Conservation (phyloP, 2,888 invertebrate species). For the Atrina japonica region DNA sequence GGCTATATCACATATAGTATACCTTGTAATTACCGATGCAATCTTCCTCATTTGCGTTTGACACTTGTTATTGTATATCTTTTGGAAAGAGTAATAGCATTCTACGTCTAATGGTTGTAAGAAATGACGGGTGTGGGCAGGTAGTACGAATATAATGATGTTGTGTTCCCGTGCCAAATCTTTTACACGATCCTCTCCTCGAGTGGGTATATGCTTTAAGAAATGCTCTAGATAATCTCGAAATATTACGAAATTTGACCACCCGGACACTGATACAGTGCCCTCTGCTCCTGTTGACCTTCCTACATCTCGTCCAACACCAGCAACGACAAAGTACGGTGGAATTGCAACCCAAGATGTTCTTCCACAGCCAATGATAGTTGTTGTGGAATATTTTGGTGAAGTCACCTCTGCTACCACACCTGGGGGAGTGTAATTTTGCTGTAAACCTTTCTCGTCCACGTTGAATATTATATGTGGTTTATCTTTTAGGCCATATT, state of each 20-base stretch:
- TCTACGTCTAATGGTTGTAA: slow-evolving; percentile 27
- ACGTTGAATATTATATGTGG: too few species aligned
- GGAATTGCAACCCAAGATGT: slow-evolving; percentile 22
- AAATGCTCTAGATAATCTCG: slow-evolving; percentile 40
- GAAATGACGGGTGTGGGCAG: slow-evolving; percentile 28
- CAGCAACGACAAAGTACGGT: slow-evolving; percentile 48
- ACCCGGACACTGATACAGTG: slow-evolving; percentile 35
- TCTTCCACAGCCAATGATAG: slow-evolving; percentile 21
- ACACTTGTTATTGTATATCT: slow-evolving; percentile 24
- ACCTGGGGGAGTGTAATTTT: too few species aligned
- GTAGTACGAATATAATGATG: slow-evolving; percentile 27
- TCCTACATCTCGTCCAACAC: slow-evolving; percentile 29
- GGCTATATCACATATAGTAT: slow-evolving; percentile 4
- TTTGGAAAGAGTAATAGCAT: slow-evolving; percentile 26
- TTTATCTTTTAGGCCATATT: too few species aligned
- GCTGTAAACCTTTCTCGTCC: too few species aligned
- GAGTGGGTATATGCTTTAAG: slow-evolving; percentile 34
- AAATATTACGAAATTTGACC: slow-evolving; percentile 42
- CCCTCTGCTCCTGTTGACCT: slow-evolving; percentile 33
- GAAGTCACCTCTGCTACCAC: slow-evolving; percentile 7
- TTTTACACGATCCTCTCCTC: slow-evolving; percentile 12
- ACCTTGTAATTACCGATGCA: slow-evolving; percentile 18
- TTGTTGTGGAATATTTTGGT: background rate
- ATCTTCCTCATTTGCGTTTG: slow-evolving; percentile 20
- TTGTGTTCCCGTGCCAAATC: slow-evolving; percentile 18